Evolutionary conservation across 1,140 invertebrate genomes (phyloP).

Genomic region (Bacillus rossius): DNA sequence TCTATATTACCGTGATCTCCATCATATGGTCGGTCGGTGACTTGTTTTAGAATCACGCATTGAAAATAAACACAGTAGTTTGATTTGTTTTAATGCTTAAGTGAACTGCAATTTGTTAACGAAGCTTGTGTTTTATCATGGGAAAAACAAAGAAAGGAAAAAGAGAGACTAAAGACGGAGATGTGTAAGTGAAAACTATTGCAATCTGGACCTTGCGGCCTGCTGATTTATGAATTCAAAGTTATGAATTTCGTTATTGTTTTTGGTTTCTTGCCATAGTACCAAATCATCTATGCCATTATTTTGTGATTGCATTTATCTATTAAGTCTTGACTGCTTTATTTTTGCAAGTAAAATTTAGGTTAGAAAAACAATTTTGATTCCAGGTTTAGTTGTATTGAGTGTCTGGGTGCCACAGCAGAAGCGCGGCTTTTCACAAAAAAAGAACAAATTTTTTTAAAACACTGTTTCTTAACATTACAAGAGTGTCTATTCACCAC

Average conservation of each 20-base stretch:
- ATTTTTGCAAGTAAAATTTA: constrained; percentile 35
- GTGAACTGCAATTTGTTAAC: not conserved
- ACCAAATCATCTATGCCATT: not conserved
- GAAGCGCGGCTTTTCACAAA: too few relatives aligned
- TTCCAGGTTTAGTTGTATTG: too few relatives aligned
- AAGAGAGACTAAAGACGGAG: constrained; percentile 55
- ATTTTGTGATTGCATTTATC: not conserved
- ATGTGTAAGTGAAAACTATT: constrained; percentile 49
- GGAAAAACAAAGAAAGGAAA: constrained; percentile 64
- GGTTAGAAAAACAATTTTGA: constrained; percentile 15
- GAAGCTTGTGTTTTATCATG: constrained; percentile 41
- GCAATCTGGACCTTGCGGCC: constrained; percentile 19
- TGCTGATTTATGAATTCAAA: constrained; percentile 16
- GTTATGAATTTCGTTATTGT: not conserved
- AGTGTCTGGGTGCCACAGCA: too few relatives aligned
- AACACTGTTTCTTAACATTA: too few relatives aligned
- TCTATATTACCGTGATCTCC: too few relatives aligned
- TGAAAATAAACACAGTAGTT: too few relatives aligned
- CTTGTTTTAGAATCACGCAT: too few relatives aligned
- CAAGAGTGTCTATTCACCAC: too few relatives aligned
- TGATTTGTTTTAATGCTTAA: too few relatives aligned
- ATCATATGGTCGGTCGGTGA: too few relatives aligned
- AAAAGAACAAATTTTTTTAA: too few relatives aligned
- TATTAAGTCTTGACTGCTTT: constrained; percentile 28
- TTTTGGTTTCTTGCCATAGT: not conserved